Base-by-base conservation (phyloP, 2,113 vertebrate species). In the Amphilophus citrinellus region DNA sequence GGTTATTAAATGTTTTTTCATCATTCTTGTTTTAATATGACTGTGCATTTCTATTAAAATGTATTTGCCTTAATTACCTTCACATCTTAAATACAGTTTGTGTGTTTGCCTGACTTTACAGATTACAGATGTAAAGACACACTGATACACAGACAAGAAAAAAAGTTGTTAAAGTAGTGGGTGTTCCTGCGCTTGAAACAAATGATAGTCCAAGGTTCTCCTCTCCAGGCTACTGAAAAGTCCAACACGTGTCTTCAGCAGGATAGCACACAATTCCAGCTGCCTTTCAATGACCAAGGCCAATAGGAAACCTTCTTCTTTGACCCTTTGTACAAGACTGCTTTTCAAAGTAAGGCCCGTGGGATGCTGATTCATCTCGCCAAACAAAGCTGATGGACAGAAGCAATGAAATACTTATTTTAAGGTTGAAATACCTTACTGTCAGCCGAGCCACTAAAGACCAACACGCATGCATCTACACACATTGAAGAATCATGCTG, bases 191-290 rank as follows among this genome's bases (percentile, higher is more conserved):
- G 68, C 71, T 77, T 15, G 10, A 68, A 68, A 15, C 13, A 5
- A 22, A 61, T 80, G 84, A 90, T 85, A 66, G 71, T 88, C 78
- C 85, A 85, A 88, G 91, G 92, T 92, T 81, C 84, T 87, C 80
- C 47, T 66, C 37, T 53, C 37, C 6, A 13, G 80, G 84, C 63
- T 22, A 0, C 59, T 2, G 30, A 53, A 50, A 42, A 84, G 66
- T 77, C 27, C 59, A 76, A 84, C 84, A 80, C 17, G 22, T 78
- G 76, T 75, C 77, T 66, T 39, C 27, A 42, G 57, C 75, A 76
- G 22, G 10, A 71, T 61, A 1, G n/a, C 27, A 1, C 47, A 27
- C 59, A 62, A 85, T 82, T 50, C 58, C 39, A 17, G 56, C 80
- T 60, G 60, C 77, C 77, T 84, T 90, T 87, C 75, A 77, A 90